Percentiles rank a stretch among this genome's conserved stretches.
These are phyloP conservation scores for Chloropsis cyanopogon DNA, from an alignment of 2,113 vertebrate genomes.

Conservation along the genomic window DNA sequence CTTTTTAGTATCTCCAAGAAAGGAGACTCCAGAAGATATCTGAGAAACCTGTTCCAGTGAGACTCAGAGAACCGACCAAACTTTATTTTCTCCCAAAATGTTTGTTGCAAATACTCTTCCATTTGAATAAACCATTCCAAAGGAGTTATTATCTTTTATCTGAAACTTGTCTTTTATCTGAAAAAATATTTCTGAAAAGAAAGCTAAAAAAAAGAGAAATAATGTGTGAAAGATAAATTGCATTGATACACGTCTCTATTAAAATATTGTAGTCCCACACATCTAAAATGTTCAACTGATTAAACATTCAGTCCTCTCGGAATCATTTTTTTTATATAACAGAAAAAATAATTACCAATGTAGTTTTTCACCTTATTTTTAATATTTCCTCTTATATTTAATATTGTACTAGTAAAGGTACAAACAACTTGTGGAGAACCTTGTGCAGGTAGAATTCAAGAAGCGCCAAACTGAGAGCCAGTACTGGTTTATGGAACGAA, in stretches of 20 bases:
- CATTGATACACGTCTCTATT: background rate
- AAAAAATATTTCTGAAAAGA: background rate
- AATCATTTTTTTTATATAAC: background rate
- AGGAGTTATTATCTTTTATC: background rate
- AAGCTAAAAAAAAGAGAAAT: background rate
- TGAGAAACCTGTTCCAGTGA: background rate
- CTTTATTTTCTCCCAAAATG: rapidly evolving
- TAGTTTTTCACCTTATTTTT: background rate
- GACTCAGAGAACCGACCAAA: background rate
- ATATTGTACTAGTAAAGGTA: background rate
- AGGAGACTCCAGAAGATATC: background rate
- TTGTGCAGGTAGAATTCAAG: background rate
- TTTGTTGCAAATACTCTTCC: background rate
- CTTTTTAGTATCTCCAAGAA: background rate
- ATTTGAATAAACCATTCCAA: background rate
- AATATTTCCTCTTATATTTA: background rate
- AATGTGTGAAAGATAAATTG: background rate
- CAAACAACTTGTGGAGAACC: background rate
- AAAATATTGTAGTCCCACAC: background rate
- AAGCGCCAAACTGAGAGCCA: background rate
- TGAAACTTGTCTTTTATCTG: background rate
- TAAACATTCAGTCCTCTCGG: background rate
- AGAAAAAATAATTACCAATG: background rate
- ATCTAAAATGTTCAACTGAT: background rate
- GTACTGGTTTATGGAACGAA: background rate